Evolutionary conservation across 1,140 invertebrate species (phyloP), one percentile per base, ranked within the genome.

Genomic region (Odontomachus brunneus): DNA sequence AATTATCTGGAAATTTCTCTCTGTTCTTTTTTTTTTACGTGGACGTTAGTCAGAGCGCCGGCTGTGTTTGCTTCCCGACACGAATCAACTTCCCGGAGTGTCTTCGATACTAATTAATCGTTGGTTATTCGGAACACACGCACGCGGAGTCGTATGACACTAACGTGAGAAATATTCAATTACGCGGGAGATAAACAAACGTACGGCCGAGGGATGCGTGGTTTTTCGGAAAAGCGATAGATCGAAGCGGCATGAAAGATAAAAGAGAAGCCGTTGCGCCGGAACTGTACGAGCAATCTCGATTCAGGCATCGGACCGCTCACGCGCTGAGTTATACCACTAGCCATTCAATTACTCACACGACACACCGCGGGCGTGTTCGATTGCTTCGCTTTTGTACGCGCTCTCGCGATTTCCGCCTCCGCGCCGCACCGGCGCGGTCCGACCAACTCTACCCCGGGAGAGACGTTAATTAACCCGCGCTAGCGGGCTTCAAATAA

Each of bases 401-500:
- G 24, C 60, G 38, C 29, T 33, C 38, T 24, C 57, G 71, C 59
- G 65, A 67, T 59, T 67, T 86, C 49, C 48, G 62, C 53, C 17
- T 57, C 22, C 65, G 12, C 15, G 67, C 72, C 55, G 57, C 26
- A 74, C 22, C 51, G 49, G 60, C 53, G 53, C 67, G 59, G 51
- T 75, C 71, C 48, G 74, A 69, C 74, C 66, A 73, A 57, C 63
- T 76, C 72, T 76, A 72, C 9, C 84, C 72, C 83, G 57, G 44
- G 49, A 53, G 62, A 80, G 69, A 91, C 92, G 91, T 94, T 94
- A 93, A 93, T 93, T 93, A 94, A 93, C 91, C 91, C 89, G 75
- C 89, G 88, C 90, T 87, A 88, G 87, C 90, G 89, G 88, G 89
- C 90, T 92, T 93, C 92, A 93, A 93, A 93, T 94, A 93, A 93